Evolutionary conservation across 1,140 invertebrate genomes (phyloP), one percentile per base, ranked within the genome.

Genomic region (Harlomillsia oculata): DNA sequence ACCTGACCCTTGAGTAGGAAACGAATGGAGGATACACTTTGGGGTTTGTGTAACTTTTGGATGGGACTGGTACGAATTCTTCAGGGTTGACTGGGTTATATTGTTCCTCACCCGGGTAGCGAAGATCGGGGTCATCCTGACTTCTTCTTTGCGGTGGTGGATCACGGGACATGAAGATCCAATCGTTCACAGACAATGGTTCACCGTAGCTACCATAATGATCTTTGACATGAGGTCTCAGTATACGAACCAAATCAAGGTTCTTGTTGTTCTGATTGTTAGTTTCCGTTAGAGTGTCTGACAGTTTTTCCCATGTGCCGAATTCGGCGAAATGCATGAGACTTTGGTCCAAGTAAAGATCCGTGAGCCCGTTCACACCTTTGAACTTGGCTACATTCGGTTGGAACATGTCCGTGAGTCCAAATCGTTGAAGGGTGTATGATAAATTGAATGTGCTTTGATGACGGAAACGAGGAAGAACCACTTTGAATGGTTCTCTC

Each of bases 371-470:
- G 40, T 66, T 89, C 28, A 89, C 72, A 2, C 87, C 87, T 25
- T 82, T 79, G 18, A 90, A 74, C 68, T 90, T 85, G 1, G 86
- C 85, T 55, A 80, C 79, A 44, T 79, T 76, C 0, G 78, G 72
- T 63, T 78, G 75, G 68, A 90, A 89, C 1, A 90, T 70, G 25
- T 85, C 84, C 58, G 82, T 80, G 3, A 90, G 73, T 0, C 86
- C 86, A 83, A 90, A 86, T 56, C 80, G 76, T 63, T 81, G 80
- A 29, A 89, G 71, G 1, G 85, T 81, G 2, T 78, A 75, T 0
- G 85, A 84, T 1, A 85, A 77, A 65, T 90, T 89, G 2, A 89
- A 77, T 0, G 86, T 77, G 0, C 85, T 87, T 43, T 82, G 76
- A 61, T 89, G 87, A 30, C 83, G 84, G 67, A 89, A 88, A 60